Conservation (phyloP, 2,888 invertebrate genomes). For the Mechanitis messenoides region DNA sequence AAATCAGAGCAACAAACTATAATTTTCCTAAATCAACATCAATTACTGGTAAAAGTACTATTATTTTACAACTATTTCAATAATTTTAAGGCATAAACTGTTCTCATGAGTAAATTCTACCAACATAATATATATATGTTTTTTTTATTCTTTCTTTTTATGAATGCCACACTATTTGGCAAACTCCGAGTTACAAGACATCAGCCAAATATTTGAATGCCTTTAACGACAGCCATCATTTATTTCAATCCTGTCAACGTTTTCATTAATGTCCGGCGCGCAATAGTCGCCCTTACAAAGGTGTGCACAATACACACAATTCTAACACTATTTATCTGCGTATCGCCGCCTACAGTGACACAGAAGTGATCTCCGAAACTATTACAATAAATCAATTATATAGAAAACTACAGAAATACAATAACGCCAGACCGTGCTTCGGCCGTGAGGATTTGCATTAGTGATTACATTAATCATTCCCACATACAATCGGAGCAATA, state of each 20-base stretch:
- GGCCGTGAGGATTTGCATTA: conserved; percentile 70
- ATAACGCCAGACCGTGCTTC: conserved; percentile 54
- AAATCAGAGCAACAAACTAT: too few relatives aligned
- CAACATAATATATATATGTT: too few relatives aligned
- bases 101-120: too few relatives aligned
- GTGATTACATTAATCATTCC: conserved; percentile 74
- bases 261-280: conserved; percentile 15
- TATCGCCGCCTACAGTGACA: conserved; percentile 47
- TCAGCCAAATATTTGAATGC: conserved; percentile 2
- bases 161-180: too few relatives aligned
- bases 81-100: too few relatives aligned
- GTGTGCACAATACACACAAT: conserved; percentile 12
- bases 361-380: conserved; percentile 48
- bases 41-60: too few relatives aligned
- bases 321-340: conserved; percentile 16
- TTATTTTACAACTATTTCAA: too few relatives aligned
- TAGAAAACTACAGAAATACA: conserved; percentile 60
- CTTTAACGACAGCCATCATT: conserved; percentile 11
- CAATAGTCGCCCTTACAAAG: conserved; percentile 6
- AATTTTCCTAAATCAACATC: too few relatives aligned
- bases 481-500: conserved; percentile 65
- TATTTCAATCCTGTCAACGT: conserved; percentile 16
- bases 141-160: too few relatives aligned
- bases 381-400: conserved; percentile 68
- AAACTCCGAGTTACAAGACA: background rate